A percentile compares a stretch with the other conserved stretches of the same genome.
Conservation (phyloP, 2,888 invertebrate genomes). For the Leptinotarsa juncta region DNA sequence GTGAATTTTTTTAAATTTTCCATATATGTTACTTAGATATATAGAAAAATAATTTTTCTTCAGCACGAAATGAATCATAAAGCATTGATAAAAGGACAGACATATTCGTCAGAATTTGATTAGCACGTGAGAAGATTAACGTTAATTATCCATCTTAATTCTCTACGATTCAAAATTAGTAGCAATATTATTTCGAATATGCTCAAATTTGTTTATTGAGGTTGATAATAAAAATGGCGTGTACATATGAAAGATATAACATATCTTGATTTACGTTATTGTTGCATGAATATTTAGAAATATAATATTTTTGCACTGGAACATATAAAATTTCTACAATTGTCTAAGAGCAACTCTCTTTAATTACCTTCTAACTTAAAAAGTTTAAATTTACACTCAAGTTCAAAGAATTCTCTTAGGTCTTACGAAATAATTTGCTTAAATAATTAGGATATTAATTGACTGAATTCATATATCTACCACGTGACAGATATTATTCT, state of each 20-base stretch:
- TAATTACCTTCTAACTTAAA: neutral
- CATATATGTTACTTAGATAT: neutral
- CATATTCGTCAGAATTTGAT: no score
- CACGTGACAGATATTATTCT: neutral
- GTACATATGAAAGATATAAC: constrained; percentile 43
- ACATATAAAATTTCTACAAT: constrained; percentile 28
- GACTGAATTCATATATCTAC: neutral
- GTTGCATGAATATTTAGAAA: constrained; percentile 40
- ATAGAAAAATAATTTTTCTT: neutral
- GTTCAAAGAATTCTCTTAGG: neutral
- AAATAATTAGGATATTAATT: neutral
- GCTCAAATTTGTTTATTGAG: constrained; percentile 32
- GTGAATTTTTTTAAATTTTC: neutral
- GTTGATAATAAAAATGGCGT: constrained; percentile 31
- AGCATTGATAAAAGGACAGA: no score
- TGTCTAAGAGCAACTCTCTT: constrained; percentile 10
- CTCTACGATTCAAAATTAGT: constrained; percentile 15
- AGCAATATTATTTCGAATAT: constrained; percentile 36
- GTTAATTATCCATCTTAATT: neutral
- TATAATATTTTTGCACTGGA: constrained; percentile 46
- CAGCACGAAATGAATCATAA: neutral
- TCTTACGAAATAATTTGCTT: neutral
- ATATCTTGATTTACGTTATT: constrained; percentile 41
- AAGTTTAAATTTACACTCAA: neutral
- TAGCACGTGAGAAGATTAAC: neutral